Base-by-base conservation (phyloP, 2,797 vertebrate genomes). In the Remorina albescens region DNA sequence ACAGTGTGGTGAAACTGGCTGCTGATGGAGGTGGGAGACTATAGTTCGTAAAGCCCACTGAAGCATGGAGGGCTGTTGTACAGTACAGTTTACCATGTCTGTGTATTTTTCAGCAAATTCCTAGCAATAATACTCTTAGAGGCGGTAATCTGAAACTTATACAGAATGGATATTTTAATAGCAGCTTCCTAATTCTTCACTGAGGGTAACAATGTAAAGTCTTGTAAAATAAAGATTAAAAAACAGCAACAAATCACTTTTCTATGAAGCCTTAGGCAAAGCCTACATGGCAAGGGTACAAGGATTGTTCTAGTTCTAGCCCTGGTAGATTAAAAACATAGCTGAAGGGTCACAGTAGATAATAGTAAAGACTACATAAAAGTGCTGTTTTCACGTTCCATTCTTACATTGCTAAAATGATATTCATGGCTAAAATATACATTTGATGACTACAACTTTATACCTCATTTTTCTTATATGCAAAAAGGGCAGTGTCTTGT, bases 101-200 rank as follows among this genome's bases (percentile, higher is more conserved):
- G 49, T 56, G 85, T 84, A 86, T 92, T 92, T 95, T 94, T 95
- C 57, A 90, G 90, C 83, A 87, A 93, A 94, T 96, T 95, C 94
- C 94, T 92, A 93, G 92, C 94, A 93, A 96, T 96, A 93, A 95
- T 96, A 96, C 94, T 94, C 93, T 95, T 94, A 93, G 92, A 95
- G 95, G 91, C 91, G 89, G 94, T 95, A 95, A 96, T 96, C 95
- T 95, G 93, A 94, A 95, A 96, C 96, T 96, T 94, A 94, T 94
- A 96, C 95, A n/a, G n/a, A n/a, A n/a, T 95, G 57, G 85, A 95
- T 94, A 95, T 95, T 95, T 95, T 86, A 88, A 92, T 90, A 95
- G 93, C 89, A 89, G 91, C 93, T 95, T 95, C 94, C 95, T 92
- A 84, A 91, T 88, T 91, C 86, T 91, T 94, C 94, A 94, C 87